A percentile compares a stretch with the other conserved stretches of the same genome.
Conservation (phyloP, 2,888 invertebrate species). For the Hypselothyrea guttata region DNA sequence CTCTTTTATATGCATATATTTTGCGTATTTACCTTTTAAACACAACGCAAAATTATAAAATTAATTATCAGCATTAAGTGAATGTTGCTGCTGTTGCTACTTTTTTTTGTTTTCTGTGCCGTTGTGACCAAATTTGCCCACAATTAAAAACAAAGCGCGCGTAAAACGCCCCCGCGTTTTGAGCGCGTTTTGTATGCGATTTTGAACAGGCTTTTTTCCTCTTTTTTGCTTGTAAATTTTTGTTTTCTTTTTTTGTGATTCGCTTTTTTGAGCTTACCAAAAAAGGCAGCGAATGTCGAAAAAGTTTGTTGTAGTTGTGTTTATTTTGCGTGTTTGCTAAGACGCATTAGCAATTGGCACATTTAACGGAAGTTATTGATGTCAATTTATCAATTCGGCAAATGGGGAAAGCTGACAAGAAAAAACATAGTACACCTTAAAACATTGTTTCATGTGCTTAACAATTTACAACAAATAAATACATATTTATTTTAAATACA, state of each 20-base stretch:
- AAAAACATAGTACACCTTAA: conserved; percentile 6
- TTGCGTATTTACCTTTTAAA: conserved; percentile 18
- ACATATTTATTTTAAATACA: too few species aligned
- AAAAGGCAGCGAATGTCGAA: conserved; percentile 54
- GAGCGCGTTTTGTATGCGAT: conserved; percentile 33
- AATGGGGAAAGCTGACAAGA: conserved; percentile 47
- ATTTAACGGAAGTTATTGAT: conserved; percentile 75
- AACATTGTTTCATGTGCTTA: too few species aligned
- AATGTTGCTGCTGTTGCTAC: conserved; percentile 8
- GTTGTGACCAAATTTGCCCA: conserved; percentile 69
- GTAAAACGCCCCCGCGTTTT: conserved; percentile 52
- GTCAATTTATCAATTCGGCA: conserved; percentile 33
- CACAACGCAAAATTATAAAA: conserved; percentile 45
- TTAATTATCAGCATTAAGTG: conserved; percentile 54
- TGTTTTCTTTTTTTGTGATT: conserved; percentile 1
- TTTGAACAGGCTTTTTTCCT: conserved; percentile 16
- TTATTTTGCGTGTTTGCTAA: conserved; percentile 43
- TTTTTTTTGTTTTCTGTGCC: conserved; percentile 2
- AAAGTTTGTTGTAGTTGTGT: conserved; percentile 17
- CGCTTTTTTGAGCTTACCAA: conserved; percentile 59
- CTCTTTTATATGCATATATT: neutral
- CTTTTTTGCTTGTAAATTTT: conserved; percentile 1
- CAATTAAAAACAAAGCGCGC: conserved; percentile 69
- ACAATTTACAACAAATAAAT: conserved; percentile 13
- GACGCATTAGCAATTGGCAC: conserved; percentile 70